Evolutionary conservation across 92 coral and sea anemone genomes (phyloP), one percentile per base, ranked within the genome.

Genomic region (Zoanthus sociatus): DNA sequence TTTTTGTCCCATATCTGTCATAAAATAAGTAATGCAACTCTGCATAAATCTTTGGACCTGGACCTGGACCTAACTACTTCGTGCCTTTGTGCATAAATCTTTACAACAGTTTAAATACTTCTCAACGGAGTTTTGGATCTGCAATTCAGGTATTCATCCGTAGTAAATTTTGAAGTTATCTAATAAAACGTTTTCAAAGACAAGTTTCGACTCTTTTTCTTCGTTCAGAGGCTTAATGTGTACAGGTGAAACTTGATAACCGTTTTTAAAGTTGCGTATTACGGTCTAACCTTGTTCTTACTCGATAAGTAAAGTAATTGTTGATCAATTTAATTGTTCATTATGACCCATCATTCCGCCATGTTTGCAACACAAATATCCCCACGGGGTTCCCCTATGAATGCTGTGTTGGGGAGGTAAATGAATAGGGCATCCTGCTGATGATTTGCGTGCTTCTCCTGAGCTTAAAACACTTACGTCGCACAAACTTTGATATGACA

Each of bases 401-500:
- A 14, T 56, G 66, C 71, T 56, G 71, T 78, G 71, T 73, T 14
- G 30, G 56, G 78, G 45, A n/a, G 83, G 48, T 30, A 8, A 63
- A 37, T 60, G 54, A 56, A 44, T 68, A 63, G 83, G 16, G 16
- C 21, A 55, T 46, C 72, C 83, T 78, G 83, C 32, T 26, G 70
- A 15, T 33, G 53, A 63, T 15, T 56, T 78, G 72, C 83, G 83
- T 78, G 72, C 83, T 56, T 42, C 71, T 69, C 33, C 83, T 9
- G 7, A 33, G 55, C 61, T 46, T 11, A 6, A 48, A 71, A 30
- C 46, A 10, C 18, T 44, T 15, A 67, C 44, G 85, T 64, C 14
- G 73, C 18, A 48, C 99, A 96, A 31, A 95, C 77, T 79, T 88
- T 91, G 51, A 96, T 89, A 89, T 96, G 97, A 83, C 99, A 96